Evolutionary conservation across 2,113 vertebrate genomes (phyloP).

Genomic region (Dicentrarchus labrax): DNA sequence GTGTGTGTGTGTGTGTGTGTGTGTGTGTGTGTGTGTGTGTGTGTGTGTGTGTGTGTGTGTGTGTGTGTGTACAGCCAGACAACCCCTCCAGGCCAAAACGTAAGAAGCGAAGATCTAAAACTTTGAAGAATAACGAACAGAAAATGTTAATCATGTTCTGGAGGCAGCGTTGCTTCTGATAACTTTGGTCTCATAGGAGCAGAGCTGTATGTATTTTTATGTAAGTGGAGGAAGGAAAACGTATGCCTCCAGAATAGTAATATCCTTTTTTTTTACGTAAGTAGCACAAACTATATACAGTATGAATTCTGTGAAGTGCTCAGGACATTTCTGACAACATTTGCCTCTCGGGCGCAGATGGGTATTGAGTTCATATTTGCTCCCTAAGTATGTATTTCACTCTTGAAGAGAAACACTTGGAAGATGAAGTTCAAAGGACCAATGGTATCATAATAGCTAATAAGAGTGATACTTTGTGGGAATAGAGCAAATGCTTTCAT

Average conservation of each 20-base stretch:
- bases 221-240: conserved; percentile 47
- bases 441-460: neutral
- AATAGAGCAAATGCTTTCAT: neutral
- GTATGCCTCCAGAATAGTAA: conserved; percentile 54
- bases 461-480: neutral
- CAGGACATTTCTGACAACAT: conserved; percentile 10
- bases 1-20: conserved; percentile 7
- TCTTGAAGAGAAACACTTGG: neutral
- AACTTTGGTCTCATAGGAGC: conserved; percentile 55
- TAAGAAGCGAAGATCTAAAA: conserved; percentile 53
- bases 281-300: conserved; percentile 11
- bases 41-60: conserved; percentile 3
- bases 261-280: conserved; percentile 34
- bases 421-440: conserved; percentile 2
- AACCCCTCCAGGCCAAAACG: conserved; percentile 50
- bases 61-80: conserved; percentile 20
- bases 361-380: conserved; percentile 17
- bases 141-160: conserved; percentile 68
- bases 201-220: conserved; percentile 50
- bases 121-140: conserved; percentile 66
- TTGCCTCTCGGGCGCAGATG: neutral
- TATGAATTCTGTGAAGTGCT: conserved; percentile 22
- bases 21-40: conserved; percentile 19
- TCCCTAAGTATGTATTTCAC: neutral
- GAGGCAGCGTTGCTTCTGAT: conserved; percentile 61